Base-by-base conservation (phyloP, 2,888 invertebrate species). In the Drosophila barbarae region DNA sequence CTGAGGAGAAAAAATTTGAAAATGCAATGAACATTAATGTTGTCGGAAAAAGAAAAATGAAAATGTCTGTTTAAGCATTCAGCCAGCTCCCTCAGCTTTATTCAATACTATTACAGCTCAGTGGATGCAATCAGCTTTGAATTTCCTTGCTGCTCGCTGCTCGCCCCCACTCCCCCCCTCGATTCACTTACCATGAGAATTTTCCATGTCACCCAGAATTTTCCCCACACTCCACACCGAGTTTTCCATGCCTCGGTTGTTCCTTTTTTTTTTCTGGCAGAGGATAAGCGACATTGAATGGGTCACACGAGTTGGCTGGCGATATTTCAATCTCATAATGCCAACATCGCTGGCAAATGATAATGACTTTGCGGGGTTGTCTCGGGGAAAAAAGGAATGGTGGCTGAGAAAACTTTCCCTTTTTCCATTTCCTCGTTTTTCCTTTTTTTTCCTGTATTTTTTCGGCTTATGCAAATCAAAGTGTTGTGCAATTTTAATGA, bases 401-500 rank as follows among this genome's bases (percentile, higher is more conserved):
- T 35, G 21, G 21, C 44, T 30, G 26, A 12, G 15, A 44, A 67
- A 66, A 66, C 68, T 68, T 57, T 71, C 67, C 59, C 55, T 66
- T 66, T 58, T 65, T 60, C 42, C 44, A 34, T 38, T 60, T 67
- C 38, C 39, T 18, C n/a, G 15, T 18, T 13, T 28, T 23, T 23
- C 4, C 23, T 50, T 21, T 34, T 23, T 42, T 34, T 39, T 52
- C 32, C 21, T n/a, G 41, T 41, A 41, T 41, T 41, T 30, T 30
- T 30, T 15, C 65, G 53, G 63, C 63, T 65, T 77, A 76, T 84
- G 85, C 83, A 84, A 80, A 80, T 80, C 79, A 82, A 84, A 80
- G 80, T 76, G 77, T 83, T 79, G 80, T 80, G 80, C 85, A 80
- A 79, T 84, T 85, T 80, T 80, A 80, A 80, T 84, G 80, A 84